phyloP scores from a whole-genome alignment of 1,140 invertebrate species.

The Bacillus rossius region DNA sequence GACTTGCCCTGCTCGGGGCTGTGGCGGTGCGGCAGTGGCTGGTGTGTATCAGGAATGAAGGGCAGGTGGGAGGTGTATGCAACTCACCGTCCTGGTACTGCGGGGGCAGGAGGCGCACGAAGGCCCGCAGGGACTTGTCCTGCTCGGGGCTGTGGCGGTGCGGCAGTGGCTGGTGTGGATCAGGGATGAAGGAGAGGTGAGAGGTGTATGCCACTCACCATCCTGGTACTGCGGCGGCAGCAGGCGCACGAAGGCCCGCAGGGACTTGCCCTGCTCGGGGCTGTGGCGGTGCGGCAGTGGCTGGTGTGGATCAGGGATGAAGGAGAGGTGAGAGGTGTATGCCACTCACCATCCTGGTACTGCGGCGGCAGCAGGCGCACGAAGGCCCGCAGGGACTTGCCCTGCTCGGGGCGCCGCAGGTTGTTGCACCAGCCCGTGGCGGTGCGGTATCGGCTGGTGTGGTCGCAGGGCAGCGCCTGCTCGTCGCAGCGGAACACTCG shows the following conservation, averaged over 20 bases:
- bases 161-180: no score
- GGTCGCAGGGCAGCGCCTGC: slow-evolving; percentile 51
- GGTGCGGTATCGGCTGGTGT: slow-evolving; percentile 49
- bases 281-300: slow-evolving; percentile 47
- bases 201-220: no score
- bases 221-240: slow-evolving; percentile 49
- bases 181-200: no score
- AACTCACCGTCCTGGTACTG: slow-evolving; percentile 51
- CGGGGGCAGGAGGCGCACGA: slow-evolving; percentile 46
- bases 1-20: slow-evolving; percentile 47
- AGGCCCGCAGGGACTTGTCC: slow-evolving; percentile 45
- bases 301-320: no score
- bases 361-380: slow-evolving; percentile 44
- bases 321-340: no score
- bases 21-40: slow-evolving; percentile 49
- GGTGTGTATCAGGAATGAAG: no score
- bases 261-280: slow-evolving; percentile 47
- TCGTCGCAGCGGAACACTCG: slow-evolving; percentile 46
- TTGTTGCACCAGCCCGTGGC: slow-evolving; percentile 58
- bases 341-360: slow-evolving; percentile 50
- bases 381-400: slow-evolving; percentile 46
- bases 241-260: slow-evolving; percentile 45
- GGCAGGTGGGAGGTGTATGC: no score
- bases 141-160: slow-evolving; percentile 45
- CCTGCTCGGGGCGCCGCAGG: slow-evolving; percentile 45